These are phyloP conservation scores for Galleria mellonella DNA, from an alignment of 1,140 invertebrate species.

Conservation along the genomic window DNA sequence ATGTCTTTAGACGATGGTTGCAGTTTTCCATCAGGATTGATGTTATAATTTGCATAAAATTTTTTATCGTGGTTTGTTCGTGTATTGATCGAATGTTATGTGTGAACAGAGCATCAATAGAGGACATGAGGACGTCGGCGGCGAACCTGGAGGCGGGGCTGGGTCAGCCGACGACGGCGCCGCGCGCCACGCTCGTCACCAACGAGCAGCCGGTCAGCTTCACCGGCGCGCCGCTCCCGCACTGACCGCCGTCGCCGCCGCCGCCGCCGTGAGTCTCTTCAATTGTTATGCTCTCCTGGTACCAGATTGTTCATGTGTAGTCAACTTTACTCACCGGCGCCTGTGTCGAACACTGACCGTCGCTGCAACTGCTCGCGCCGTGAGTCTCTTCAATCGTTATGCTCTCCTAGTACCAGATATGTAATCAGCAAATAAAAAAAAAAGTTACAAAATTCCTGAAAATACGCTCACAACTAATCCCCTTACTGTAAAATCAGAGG, in stretches of 20 bases:
- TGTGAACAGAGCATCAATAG: conserved; percentile 78
- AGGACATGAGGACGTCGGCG: conserved; percentile 84
- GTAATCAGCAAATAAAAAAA: too few species aligned
- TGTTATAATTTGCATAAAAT: too few species aligned
- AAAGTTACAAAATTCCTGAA: too few species aligned
- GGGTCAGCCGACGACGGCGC: conserved; percentile 47
- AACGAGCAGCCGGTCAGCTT: conserved; percentile 86
- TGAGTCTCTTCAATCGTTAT: conserved; percentile 1
- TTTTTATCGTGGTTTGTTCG: too few species aligned
- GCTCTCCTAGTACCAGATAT: conserved; percentile 9
- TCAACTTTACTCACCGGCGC: too few species aligned
- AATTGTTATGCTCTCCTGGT: conserved; percentile 11
- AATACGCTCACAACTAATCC: too few species aligned
- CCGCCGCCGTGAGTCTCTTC: background rate
- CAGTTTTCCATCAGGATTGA: too few species aligned
- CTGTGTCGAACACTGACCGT: background rate
- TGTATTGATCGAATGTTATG: too few species aligned
- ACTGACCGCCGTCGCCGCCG: conserved; percentile 30
- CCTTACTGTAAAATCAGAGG: too few species aligned
- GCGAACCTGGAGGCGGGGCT: conserved; percentile 49
- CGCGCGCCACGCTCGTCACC: conserved; percentile 81
- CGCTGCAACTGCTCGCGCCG: conserved; percentile 6
- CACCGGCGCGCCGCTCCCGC: conserved; percentile 75
- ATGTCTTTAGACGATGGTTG: too few species aligned
- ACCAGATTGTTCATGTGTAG: background rate